Evolutionary conservation across 2,888 invertebrate genomes (phyloP).

Genomic region (Silvanus unidentatus): DNA sequence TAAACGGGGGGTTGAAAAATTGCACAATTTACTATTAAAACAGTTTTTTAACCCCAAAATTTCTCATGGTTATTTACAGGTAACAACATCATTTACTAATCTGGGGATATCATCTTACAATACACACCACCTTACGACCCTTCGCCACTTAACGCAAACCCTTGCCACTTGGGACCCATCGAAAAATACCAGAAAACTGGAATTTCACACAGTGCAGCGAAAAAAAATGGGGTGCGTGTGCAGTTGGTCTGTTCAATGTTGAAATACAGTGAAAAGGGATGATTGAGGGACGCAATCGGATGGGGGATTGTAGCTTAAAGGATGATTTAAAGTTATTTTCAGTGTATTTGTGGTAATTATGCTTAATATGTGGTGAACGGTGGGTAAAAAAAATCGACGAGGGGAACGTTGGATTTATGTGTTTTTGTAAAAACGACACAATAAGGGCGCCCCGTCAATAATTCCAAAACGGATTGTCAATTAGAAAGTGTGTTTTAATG

Average conservation of each 20-base stretch:
- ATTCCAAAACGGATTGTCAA: no score
- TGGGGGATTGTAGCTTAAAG: slow-evolving; percentile 14
- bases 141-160: slow-evolving; percentile 25
- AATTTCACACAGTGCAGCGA: slow-evolving; percentile 38
- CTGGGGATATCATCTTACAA: slow-evolving; percentile 43
- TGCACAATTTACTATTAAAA: slow-evolving; percentile 32
- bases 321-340: slow-evolving; percentile 32
- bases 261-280: not conserved
- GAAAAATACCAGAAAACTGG: slow-evolving; percentile 38
- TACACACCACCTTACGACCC: slow-evolving; percentile 23
- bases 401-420: not conserved
- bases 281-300: not conserved
- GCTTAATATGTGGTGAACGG: slow-evolving; percentile 43
- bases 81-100: slow-evolving; percentile 41
- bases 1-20: slow-evolving; percentile 24
- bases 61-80: slow-evolving; percentile 33
- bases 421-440: no score
- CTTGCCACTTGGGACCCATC: no score
- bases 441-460: no score
- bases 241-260: not conserved
- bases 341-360: slow-evolving; percentile 42
- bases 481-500: no score
- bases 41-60: slow-evolving; percentile 31
- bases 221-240: not conserved
- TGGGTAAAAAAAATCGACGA: slow-evolving; percentile 4